phyloP scores from a whole-genome alignment of 2,113 vertebrate species.

The Aythya baeri region DNA sequence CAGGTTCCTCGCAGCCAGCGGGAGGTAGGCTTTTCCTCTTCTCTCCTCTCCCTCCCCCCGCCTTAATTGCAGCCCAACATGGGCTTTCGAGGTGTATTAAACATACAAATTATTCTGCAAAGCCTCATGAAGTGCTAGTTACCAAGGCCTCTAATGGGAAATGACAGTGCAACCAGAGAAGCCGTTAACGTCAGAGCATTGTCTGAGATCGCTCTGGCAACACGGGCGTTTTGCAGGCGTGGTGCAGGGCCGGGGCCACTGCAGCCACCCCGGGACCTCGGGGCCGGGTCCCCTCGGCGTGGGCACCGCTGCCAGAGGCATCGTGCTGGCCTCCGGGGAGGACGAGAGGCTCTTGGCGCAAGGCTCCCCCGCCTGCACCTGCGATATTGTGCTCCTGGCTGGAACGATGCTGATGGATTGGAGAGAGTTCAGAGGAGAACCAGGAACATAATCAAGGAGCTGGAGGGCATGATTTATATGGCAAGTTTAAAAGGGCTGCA shows the following conservation, averaged over 20 bases:
- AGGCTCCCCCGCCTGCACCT: slow-evolving; percentile 20
- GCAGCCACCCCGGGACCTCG: neutral
- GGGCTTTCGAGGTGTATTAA: slow-evolving; percentile 66
- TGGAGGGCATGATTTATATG: slow-evolving; percentile 38
- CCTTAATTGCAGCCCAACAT: slow-evolving; percentile 64
- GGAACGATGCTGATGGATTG: slow-evolving; percentile 27
- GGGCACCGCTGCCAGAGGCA: neutral
- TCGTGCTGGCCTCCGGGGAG: accelerated
- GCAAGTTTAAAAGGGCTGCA: slow-evolving; percentile 29
- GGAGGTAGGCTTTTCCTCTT: slow-evolving; percentile 41
- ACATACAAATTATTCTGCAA: slow-evolving; percentile 70
- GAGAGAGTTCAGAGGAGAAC: slow-evolving; percentile 48
- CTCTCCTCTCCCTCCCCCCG: slow-evolving; percentile 44
- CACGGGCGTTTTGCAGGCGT: accelerated
- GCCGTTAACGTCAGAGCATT: slow-evolving; percentile 23
- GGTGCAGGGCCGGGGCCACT: neutral
- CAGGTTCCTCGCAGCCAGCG: slow-evolving; percentile 21
- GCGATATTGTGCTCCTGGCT: neutral
- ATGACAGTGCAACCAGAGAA: slow-evolving; percentile 43
- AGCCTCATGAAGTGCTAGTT: slow-evolving; percentile 63
- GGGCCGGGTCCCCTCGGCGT: neutral
- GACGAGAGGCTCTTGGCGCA: neutral
- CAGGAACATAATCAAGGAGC: slow-evolving; percentile 7
- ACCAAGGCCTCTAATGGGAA: slow-evolving; percentile 62
- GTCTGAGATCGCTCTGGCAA: slow-evolving; percentile 9